phyloP scores from a whole-genome alignment of 2,797 vertebrate genomes.

The Mallotus villosus region DNA sequence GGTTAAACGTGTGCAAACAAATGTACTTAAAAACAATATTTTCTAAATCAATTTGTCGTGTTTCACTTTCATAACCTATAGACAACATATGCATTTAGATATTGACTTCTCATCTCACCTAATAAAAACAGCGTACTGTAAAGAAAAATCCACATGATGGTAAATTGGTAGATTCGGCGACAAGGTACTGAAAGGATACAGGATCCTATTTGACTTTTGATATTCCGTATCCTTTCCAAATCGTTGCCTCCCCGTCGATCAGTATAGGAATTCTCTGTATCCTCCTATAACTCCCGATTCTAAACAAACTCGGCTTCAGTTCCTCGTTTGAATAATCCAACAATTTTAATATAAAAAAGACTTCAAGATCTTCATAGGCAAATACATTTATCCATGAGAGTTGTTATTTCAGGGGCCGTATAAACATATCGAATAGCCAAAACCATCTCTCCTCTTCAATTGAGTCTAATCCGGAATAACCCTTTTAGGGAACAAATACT shows the following conservation, averaged over 20 bases:
- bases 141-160: constrained; percentile 70
- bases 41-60: too few relatives aligned
- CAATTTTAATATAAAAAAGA: constrained; percentile 33
- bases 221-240: constrained; percentile 54
- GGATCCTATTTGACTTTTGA: constrained; percentile 52
- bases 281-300: constrained; percentile 57
- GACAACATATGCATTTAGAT: constrained; percentile 5
- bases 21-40: background rate
- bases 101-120: constrained; percentile 67
- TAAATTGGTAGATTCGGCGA: constrained; percentile 62
- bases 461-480: constrained; percentile 41
- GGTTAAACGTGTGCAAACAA: background rate
- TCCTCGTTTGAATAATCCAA: constrained; percentile 63
- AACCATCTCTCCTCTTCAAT: constrained; percentile 68
- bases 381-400: constrained; percentile 60
- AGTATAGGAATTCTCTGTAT: constrained; percentile 43
- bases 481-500: constrained; percentile 36
- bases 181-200: constrained; percentile 41
- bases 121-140: constrained; percentile 68
- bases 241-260: constrained; percentile 43
- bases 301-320: constrained; percentile 19
- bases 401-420: constrained; percentile 59
- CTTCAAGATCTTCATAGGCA: constrained; percentile 5
- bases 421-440: constrained; percentile 59
- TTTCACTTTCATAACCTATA: background rate